Base-by-base conservation (phyloP, 2,797 vertebrate species). In the Pelodytes ibericus region DNA sequence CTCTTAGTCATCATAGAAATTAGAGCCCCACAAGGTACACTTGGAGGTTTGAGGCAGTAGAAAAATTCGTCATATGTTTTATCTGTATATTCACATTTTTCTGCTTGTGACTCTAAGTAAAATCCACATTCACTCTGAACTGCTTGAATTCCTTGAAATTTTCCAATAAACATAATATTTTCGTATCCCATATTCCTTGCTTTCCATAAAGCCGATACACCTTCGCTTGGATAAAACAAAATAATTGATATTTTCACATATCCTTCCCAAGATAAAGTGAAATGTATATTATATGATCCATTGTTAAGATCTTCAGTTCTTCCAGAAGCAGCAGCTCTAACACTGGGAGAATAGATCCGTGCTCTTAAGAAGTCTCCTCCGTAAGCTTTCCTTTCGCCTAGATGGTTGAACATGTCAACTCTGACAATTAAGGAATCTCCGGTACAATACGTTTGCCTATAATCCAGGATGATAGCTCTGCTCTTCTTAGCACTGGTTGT, bases 181-280 rank as follows among this genome's bases (percentile, higher is more conserved):
- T 76, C 67, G 1, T 62, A 69, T 7, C 76, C 80, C 56, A 76
- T 74, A 16, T 81, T 87, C 60, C 80, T 77, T 4, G 72, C 62
- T 29, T 75, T 81, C 86, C 83, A 86, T 64, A 85, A 74, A 0
- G 80, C 81, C 0, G 75, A 74, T 0, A 65, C 79, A 2, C 77
- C 83, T 44, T 85, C 81, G 2, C 78, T 81, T 57, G 84, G 75
- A 39, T 80, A 81, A 2, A 84, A 66, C 20, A 86, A 78, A 30
- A 84, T 62, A 8, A 84, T 16, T 16, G 83, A 86, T 33, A 83
- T 72, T 2, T 61, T 61, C 5, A 71, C 63, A 0, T 0, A 11
- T 4, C 84, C 85, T 5, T 80, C 77, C 84, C 82, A 83, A 75
- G 86, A 83, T 13, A n/a, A n/a, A n/a, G n/a, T n/a, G n/a, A n/a